Base-by-base conservation (phyloP, 2,113 vertebrate species). In the Salvator merianae region DNA sequence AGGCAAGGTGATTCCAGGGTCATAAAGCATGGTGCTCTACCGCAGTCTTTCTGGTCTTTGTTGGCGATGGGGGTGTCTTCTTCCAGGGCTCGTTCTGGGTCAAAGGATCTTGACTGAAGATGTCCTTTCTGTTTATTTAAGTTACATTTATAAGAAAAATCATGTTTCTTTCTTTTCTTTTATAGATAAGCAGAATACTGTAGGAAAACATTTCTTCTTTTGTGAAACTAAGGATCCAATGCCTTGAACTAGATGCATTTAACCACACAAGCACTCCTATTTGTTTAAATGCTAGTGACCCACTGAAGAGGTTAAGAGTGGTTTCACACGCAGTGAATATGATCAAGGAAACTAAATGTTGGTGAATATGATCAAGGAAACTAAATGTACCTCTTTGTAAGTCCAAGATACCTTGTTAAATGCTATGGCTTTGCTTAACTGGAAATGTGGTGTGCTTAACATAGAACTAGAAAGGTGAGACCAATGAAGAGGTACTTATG, bases 1-100 rank as follows among this genome's bases (percentile, higher is more conserved):
- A 81, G 7, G 86, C 81, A 90, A 88, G 84, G 86, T 77, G 88
- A 91, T 59, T 53, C 90, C 92, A 88, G 77, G 86, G 82, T 86
- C 71, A 87, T 0, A 2, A 85, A 81, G 80, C 1, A 36, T 0
- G 0, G 43, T 79, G 24, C 26, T 40, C 79, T 59, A 36, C 68
- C 79, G 53, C 3, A 24, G 43, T 55, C 3, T n/a, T 36, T 53
- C 4, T 66, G 65, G 63, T 24, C 50, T 53, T 53, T 18, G 16
- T n/a, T 75, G 30, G n/a, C n/a, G n/a, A n/a, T 26, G 55, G 2
- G 55, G 55, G 16, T 59, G 18, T 83, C 55, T 16, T 82, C 3
- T 5, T 80, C 2, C 18, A 59, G 55, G 20, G 55, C 3, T 75
- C 13, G 0, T 0, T 30, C 87, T 82, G 69, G 62, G 28, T 26